Conservation (phyloP, 2,113 vertebrate species). For the Loxodonta africana region DNA sequence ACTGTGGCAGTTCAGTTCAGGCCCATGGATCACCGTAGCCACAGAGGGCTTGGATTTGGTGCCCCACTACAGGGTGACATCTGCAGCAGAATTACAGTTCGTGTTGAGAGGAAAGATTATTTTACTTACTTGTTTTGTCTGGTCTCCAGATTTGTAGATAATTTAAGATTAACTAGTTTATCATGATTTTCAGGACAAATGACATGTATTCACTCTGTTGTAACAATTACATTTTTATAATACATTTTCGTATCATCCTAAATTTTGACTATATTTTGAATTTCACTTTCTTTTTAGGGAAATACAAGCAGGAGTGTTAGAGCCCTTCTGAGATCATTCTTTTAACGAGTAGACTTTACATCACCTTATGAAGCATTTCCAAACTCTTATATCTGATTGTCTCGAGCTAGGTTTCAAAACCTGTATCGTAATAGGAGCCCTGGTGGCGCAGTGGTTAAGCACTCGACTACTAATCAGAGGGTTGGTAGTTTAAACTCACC, state of each 20-base stretch:
- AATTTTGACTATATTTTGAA: not conserved
- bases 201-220: not conserved
- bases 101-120: not conserved
- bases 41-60: not conserved
- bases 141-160: not conserved
- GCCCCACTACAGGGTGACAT: not conserved
- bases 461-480: too few species aligned
- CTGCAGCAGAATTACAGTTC: not conserved
- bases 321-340: not conserved
- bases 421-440: not conserved
- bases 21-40: not conserved
- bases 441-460: not conserved
- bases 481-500: not conserved
- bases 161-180: not conserved
- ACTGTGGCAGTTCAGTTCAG: not conserved
- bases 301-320: not conserved
- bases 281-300: constrained; percentile 18
- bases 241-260: not conserved
- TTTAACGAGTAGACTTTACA: not conserved
- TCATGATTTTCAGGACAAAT: not conserved
- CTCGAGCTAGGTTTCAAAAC: not conserved
- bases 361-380: not conserved
- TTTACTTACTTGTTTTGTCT: not conserved
- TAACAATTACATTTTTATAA: not conserved
- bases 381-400: not conserved